These are phyloP conservation scores for Rhipidura dahli DNA, from an alignment of 2,113 vertebrate species.

Conservation along the genomic window DNA sequence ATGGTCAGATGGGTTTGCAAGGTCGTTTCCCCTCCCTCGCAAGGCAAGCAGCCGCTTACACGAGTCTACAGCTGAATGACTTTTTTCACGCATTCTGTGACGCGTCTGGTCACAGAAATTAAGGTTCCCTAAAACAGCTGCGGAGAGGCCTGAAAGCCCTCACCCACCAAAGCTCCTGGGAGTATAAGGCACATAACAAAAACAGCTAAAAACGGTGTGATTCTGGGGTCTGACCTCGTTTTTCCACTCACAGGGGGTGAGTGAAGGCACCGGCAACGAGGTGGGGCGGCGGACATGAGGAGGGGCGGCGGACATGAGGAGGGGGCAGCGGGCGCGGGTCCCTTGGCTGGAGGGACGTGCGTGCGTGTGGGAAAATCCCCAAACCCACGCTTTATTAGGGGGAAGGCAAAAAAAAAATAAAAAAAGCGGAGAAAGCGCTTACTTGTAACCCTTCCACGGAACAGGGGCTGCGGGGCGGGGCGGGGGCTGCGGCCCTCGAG, in stretches of 20 bases:
- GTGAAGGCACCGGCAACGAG: not conserved
- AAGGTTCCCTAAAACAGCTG: not conserved
- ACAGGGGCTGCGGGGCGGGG: too few relatives aligned
- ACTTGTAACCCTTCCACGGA: fast-evolving
- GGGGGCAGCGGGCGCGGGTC: too few relatives aligned
- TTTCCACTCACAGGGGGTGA: too few relatives aligned
- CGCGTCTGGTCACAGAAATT: not conserved
- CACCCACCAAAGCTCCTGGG: not conserved
- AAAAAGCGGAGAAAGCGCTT: fast-evolving
- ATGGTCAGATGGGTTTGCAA: not conserved
- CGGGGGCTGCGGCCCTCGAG: not conserved
- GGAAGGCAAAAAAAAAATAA: not conserved
- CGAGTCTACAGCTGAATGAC: fast-evolving
- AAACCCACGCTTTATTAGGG: not conserved
- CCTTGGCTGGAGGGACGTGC: not conserved
- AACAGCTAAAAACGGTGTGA: fast-evolving
- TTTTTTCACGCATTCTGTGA: fast-evolving
- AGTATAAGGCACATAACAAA: not conserved
- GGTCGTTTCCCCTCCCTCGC: not conserved
- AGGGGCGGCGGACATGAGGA: not conserved
- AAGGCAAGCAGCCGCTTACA: not conserved
- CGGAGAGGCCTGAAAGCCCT: not conserved
- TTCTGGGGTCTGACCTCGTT: not conserved
- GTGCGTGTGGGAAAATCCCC: not conserved
- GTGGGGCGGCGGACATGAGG: fast-evolving